These are phyloP conservation scores for Oedothorax gibbosus DNA, from an alignment of 1,140 invertebrate genomes.

Conservation along the genomic window DNA sequence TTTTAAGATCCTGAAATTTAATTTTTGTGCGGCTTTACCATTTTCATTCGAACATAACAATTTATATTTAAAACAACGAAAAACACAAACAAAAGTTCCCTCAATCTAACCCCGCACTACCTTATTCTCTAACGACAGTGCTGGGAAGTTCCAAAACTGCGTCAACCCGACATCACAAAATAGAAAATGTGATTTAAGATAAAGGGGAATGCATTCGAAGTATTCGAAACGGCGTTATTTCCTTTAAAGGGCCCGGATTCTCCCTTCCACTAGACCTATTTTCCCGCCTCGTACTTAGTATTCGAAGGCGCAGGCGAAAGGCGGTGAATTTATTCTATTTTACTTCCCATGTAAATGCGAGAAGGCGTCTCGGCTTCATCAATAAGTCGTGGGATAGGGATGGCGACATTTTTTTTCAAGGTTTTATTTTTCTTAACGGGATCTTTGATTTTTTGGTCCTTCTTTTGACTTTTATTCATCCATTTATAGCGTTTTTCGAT, in stretches of 20 bases:
- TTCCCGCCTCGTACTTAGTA: conserved; percentile 44
- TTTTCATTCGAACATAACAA: too few relatives aligned
- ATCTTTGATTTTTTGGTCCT: conserved; percentile 44
- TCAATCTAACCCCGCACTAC: not conserved
- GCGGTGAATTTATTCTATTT: conserved; percentile 39
- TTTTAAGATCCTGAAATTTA: too few relatives aligned
- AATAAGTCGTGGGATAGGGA: conserved; percentile 25
- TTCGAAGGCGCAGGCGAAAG: not conserved
- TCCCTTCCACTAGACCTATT: conserved; percentile 47
- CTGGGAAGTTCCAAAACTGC: conserved; percentile 29
- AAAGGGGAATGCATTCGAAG: conserved; percentile 12
- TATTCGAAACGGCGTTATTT: conserved; percentile 42
- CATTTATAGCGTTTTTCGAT: too few relatives aligned
- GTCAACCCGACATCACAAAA: conserved; percentile 14
- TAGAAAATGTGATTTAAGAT: conserved; percentile 51
- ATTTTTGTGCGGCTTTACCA: too few relatives aligned
- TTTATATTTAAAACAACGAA: too few relatives aligned
- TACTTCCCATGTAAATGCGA: conserved; percentile 49
- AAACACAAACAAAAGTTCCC: too few relatives aligned
- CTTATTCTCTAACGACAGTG: conserved; percentile 42
- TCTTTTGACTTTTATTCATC: too few relatives aligned
- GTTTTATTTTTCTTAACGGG: conserved; percentile 20
- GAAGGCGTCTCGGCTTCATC: conserved; percentile 34
- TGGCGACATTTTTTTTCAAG: not conserved
- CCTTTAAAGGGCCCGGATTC: conserved; percentile 43